phyloP scores from a whole-genome alignment of 2,797 vertebrate genomes.

The Hippoglossus hippoglossus region DNA sequence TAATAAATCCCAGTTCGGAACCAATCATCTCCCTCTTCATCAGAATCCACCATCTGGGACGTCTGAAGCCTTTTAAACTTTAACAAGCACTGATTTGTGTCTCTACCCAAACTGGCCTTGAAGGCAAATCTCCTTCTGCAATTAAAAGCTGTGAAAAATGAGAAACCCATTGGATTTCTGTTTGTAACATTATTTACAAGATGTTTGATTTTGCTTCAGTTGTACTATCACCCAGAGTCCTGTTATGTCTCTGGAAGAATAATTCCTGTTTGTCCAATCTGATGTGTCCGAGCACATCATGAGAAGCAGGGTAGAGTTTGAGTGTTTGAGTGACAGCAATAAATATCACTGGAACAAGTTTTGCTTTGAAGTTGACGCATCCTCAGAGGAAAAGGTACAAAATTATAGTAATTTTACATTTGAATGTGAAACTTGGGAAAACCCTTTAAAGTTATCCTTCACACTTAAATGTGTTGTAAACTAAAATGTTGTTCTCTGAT shows the following conservation, averaged over 20 bases:
- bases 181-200: conserved; percentile 13
- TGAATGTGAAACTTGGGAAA: background rate
- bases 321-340: background rate
- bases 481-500: too few relatives aligned
- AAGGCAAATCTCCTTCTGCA: background rate
- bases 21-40: background rate
- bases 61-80: too few relatives aligned
- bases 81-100: background rate
- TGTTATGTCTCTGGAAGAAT: conserved; percentile 7
- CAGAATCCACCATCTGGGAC: background rate
- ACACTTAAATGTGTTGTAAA: too few relatives aligned
- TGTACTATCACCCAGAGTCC: background rate
- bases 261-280: background rate
- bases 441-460: too few relatives aligned
- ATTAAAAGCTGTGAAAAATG: background rate
- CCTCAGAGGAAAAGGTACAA: background rate
- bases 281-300: background rate
- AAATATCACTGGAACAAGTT: background rate
- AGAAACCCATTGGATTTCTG: background rate
- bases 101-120: background rate
- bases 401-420: background rate
- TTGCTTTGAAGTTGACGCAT: background rate
- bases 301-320: background rate
- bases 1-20: conserved; percentile 9
- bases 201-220: background rate